Evolutionary conservation across 64 coral and sea anemone genomes (phyloP).

Genomic region (Actinia equina): DNA sequence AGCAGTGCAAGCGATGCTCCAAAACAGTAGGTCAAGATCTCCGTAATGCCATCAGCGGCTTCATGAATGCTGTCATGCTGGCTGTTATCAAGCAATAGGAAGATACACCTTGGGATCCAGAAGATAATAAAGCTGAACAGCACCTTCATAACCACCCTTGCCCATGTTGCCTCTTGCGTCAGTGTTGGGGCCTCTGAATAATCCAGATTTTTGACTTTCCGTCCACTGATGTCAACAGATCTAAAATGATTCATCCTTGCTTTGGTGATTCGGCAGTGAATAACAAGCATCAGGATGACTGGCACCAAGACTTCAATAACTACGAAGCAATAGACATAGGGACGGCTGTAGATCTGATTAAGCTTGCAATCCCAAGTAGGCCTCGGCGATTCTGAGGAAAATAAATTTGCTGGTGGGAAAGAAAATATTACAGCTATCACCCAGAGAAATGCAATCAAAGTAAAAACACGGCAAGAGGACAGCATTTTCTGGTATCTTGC

Average conservation of each 20-base stretch:
- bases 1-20: slow-evolving; percentile 67
- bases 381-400: not conserved
- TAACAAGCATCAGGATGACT: slow-evolving; percentile 45
- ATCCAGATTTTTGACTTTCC: slow-evolving; percentile 65
- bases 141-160: slow-evolving; percentile 56
- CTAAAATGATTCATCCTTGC: slow-evolving; percentile 36
- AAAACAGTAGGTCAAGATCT: slow-evolving; percentile 87
- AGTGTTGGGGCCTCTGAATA: slow-evolving; percentile 67
- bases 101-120: slow-evolving; percentile 84
- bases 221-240: slow-evolving; percentile 57
- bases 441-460: slow-evolving; percentile 56
- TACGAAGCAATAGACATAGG: slow-evolving; percentile 64
- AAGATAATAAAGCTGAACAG: slow-evolving; percentile 77
- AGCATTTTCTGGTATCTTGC: slow-evolving; percentile 57
- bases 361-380: slow-evolving; percentile 65
- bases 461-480: slow-evolving; percentile 22
- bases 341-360: slow-evolving; percentile 40
- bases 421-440: slow-evolving; percentile 41
- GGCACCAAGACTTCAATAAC: slow-evolving; percentile 69
- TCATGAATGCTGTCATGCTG: slow-evolving; percentile 70
- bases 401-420: slow-evolving; percentile 52
- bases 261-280: slow-evolving; percentile 75
- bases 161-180: slow-evolving; percentile 59
- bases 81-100: slow-evolving; percentile 79
- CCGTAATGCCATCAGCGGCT: slow-evolving; percentile 79